phyloP scores from a whole-genome alignment of 2,888 invertebrate species.

The Chloroclystis v-ata region DNA sequence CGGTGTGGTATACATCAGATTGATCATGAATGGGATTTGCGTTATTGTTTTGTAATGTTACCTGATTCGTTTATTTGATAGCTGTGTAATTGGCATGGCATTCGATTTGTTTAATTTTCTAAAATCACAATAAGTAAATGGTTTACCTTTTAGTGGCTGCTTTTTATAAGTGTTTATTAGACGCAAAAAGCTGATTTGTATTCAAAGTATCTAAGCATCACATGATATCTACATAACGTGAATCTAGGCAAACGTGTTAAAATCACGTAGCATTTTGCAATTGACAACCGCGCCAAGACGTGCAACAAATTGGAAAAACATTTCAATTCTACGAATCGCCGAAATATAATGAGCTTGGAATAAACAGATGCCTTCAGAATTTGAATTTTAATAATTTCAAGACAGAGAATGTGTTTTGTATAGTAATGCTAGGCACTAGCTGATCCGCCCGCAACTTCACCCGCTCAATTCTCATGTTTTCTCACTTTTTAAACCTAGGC shows the following conservation, averaged over 20 bases:
- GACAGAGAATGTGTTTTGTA: background rate
- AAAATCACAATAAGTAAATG: no score
- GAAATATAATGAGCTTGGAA: constrained; percentile 15
- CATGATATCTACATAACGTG: no score
- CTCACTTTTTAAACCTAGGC: no score
- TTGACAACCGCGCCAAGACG: constrained; percentile 25
- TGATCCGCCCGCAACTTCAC: no score
- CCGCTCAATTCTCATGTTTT: no score
- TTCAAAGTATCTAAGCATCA: background rate
- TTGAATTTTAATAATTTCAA: constrained; percentile 4
- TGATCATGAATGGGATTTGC: background rate
- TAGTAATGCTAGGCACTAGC: background rate
- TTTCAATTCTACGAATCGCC: constrained; percentile 14
- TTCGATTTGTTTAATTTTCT: no score
- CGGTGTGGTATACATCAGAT: background rate
- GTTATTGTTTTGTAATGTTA: background rate
- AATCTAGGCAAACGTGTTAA: background rate
- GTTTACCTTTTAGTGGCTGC: no score
- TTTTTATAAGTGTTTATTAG: no score
- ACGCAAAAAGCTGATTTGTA: background rate
- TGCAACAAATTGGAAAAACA: constrained; percentile 22
- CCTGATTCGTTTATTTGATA: background rate
- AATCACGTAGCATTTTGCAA: constrained; percentile 20
- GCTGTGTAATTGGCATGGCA: background rate
- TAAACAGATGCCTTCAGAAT: constrained; percentile 7